Percentiles rank a stretch among this genome's conserved stretches.
Evolutionary conservation across 1,140 invertebrate species (phyloP).

Genomic region (Drosophila elegans): DNA sequence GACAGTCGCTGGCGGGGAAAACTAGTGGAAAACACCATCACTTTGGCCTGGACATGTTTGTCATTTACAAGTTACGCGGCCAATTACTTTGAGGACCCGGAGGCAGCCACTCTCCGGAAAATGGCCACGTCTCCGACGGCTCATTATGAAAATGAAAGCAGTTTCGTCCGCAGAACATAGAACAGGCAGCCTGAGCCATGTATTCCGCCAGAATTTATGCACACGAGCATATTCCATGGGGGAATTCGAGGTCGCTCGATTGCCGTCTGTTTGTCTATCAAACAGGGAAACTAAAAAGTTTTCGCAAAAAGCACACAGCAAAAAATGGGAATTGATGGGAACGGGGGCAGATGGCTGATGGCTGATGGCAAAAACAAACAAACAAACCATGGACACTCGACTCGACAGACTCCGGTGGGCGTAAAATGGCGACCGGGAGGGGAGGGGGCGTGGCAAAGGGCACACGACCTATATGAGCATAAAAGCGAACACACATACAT

Average conservation of each 20-base stretch:
- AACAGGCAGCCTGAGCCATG: constrained; percentile 18
- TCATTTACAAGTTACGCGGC: constrained; percentile 61
- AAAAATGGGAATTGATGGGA: constrained; percentile 29
- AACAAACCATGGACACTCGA: constrained; percentile 66
- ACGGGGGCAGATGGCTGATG: constrained; percentile 48
- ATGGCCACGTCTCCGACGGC: constrained; percentile 39
- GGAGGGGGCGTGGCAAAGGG: constrained; percentile 43
- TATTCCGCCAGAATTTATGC: constrained; percentile 69
- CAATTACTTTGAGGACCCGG: constrained; percentile 56
- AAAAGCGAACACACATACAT: constrained; percentile 24
- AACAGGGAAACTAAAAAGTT: constrained; percentile 77
- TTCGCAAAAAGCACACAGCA: constrained; percentile 65
- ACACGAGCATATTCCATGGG: constrained; percentile 73
- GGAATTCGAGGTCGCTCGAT: constrained; percentile 55
- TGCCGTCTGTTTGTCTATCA: constrained; percentile 63
- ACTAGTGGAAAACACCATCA: constrained; percentile 20
- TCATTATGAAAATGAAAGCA: constrained; percentile 79
- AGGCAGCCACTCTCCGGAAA: constrained; percentile 21
- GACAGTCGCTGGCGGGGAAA: constrained; percentile 21
- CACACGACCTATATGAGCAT: constrained; percentile 65
- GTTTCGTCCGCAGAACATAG: neutral
- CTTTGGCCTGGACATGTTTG: constrained; percentile 45
- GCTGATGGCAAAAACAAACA: constrained; percentile 65
- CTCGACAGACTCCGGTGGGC: constrained; percentile 36
- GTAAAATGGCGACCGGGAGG: constrained; percentile 33